Percentiles rank a stretch among this genome's conserved stretches.
phyloP scores from a whole-genome alignment of 30 jellyfish, hydroid and myxozoan species.

The Aurelia aurita region DNA sequence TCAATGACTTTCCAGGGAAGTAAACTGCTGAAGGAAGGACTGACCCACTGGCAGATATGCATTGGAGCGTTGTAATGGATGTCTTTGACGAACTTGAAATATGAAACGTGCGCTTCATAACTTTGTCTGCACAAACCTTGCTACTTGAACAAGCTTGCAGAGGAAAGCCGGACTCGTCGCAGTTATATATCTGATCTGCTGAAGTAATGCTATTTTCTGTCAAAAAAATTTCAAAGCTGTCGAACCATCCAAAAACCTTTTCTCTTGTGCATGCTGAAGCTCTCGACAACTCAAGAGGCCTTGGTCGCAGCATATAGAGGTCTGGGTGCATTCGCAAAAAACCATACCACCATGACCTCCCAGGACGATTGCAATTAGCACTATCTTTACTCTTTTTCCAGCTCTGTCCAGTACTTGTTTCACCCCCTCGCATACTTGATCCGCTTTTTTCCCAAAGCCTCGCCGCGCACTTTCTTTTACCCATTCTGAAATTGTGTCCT shows the following conservation, averaged over 20 bases:
- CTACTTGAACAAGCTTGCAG: too few species aligned
- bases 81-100: not conserved
- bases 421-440: conserved; percentile 3
- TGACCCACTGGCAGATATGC: not conserved
- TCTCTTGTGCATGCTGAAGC: conserved; percentile 21
- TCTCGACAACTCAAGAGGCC: not conserved
- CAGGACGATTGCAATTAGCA: conserved; percentile 3
- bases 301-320: conserved; percentile 10
- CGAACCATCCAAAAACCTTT: conserved; percentile 13
- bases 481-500: conserved; percentile 24
- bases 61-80: not conserved
- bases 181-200: conserved; percentile 1
- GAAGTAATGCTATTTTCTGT: conserved; percentile 1
- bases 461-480: conserved; percentile 11
- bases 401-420: conserved; percentile 27
- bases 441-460: conserved; percentile 11
- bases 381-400: not conserved
- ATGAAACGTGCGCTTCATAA: not conserved
- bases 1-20: not conserved
- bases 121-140: not conserved
- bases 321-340: not conserved
- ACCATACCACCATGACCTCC: conserved; percentile 22
- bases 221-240: conserved; percentile 1
- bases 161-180: not conserved
- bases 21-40: not conserved